Percentiles rank a stretch among this genome's conserved stretches.
Evolutionary conservation across 2,888 invertebrate species (phyloP).

Genomic region (Norana najaformis): DNA sequence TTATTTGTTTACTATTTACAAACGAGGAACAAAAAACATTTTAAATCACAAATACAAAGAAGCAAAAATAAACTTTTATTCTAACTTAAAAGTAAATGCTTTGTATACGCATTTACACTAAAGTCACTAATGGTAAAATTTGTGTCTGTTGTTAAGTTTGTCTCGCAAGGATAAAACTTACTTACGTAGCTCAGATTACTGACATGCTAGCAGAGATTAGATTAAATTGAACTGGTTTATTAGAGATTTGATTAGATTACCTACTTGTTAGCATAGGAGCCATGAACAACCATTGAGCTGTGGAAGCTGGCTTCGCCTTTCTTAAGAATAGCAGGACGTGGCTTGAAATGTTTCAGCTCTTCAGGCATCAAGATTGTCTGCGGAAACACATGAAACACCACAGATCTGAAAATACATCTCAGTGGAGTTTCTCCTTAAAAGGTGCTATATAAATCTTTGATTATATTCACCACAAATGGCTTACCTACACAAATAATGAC

Average conservation of each 20-base stretch:
- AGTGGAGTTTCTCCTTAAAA: not conserved
- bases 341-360: conserved; percentile 51
- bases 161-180: too few relatives aligned
- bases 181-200: too few relatives aligned
- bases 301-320: conserved; percentile 58
- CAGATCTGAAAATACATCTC: not conserved
- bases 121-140: too few relatives aligned
- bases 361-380: conserved; percentile 56
- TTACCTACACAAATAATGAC: too few relatives aligned
- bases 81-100: not conserved
- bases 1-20: too few relatives aligned
- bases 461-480: not conserved
- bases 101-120: too few relatives aligned
- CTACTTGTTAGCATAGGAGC: conserved; percentile 57
- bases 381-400: not conserved
- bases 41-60: too few relatives aligned
- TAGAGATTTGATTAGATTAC: not conserved
- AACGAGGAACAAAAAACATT: too few relatives aligned
- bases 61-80: too few relatives aligned
- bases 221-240: not conserved
- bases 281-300: conserved; percentile 55
- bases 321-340: conserved; percentile 50
- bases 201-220: not conserved
- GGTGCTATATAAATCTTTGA: not conserved
- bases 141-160: too few relatives aligned